phyloP scores from a whole-genome alignment of 2,797 vertebrate genomes.

The Paguma larvata region DNA sequence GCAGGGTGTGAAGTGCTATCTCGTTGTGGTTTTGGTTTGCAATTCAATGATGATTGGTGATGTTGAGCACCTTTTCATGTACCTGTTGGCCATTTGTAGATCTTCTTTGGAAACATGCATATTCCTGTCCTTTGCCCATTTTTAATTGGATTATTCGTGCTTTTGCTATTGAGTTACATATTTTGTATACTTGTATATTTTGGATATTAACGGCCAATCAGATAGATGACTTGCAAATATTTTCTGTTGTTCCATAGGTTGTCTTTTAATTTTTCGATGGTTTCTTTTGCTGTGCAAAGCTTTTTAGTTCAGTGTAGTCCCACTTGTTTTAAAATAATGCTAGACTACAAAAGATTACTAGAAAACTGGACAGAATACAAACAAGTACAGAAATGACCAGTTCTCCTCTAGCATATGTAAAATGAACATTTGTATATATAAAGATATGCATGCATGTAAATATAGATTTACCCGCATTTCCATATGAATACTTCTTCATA shows the following conservation, averaged over 20 bases:
- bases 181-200: neutral
- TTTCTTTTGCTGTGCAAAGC: neutral
- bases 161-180: neutral
- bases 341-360: neutral
- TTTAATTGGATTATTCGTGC: neutral
- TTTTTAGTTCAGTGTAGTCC: neutral
- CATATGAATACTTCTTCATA: neutral
- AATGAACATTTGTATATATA: neutral
- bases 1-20: neutral
- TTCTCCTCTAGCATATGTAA: neutral
- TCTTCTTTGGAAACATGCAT: neutral
- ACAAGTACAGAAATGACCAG: neutral
- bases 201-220: neutral
- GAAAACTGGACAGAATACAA: slow-evolving; percentile 15
- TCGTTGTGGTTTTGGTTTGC: slow-evolving; percentile 8
- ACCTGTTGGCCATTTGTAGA: neutral
- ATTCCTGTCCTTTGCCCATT: neutral
- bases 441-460: neutral
- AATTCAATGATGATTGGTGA: neutral
- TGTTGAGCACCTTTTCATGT: neutral
- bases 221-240: neutral
- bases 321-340: slow-evolving; percentile 34
- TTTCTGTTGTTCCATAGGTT: neutral
- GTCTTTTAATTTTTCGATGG: slow-evolving; percentile 24
- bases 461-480: neutral